Evolutionary conservation across 1,140 invertebrate genomes (phyloP).

Genomic region (Coelopa frigida): DNA sequence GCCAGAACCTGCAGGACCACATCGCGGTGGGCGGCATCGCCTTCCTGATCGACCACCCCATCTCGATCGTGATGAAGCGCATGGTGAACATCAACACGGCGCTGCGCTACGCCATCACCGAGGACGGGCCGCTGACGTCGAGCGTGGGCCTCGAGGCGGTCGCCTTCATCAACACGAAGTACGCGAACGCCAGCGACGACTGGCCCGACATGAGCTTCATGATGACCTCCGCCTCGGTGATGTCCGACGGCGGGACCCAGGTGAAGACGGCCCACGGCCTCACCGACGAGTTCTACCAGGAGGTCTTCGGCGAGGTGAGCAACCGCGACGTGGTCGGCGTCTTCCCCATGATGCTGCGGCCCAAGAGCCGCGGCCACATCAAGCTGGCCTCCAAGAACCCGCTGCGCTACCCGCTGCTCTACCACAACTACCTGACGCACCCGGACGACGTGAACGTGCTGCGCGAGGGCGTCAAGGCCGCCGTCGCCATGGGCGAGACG

Average conservation of each 20-base stretch:
- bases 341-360: slow-evolving; percentile 80
- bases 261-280: slow-evolving; percentile 72
- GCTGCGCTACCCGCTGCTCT: slow-evolving; percentile 73
- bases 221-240: slow-evolving; percentile 71
- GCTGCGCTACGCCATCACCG: slow-evolving; percentile 65
- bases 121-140: slow-evolving; percentile 74
- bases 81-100: slow-evolving; percentile 71
- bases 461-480: slow-evolving; percentile 77
- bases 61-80: slow-evolving; percentile 67
- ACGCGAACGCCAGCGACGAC: slow-evolving; percentile 72
- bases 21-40: slow-evolving; percentile 71
- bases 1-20: slow-evolving; percentile 77
- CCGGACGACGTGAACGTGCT: slow-evolving; percentile 70
- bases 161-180: slow-evolving; percentile 80
- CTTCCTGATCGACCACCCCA: slow-evolving; percentile 71
- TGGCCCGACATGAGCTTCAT: slow-evolving; percentile 87
- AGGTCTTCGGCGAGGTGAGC: slow-evolving; percentile 61
- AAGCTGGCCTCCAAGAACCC: slow-evolving; percentile 72
- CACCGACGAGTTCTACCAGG: slow-evolving; percentile 69
- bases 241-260: slow-evolving; percentile 59
- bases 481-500: slow-evolving; percentile 69
- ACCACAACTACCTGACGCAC: slow-evolving; percentile 83
- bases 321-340: slow-evolving; percentile 68
- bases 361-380: slow-evolving; percentile 74
- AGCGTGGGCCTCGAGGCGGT: slow-evolving; percentile 76